Evolutionary conservation across 2,888 invertebrate species (phyloP).

Genomic region (Nezara viridula): DNA sequence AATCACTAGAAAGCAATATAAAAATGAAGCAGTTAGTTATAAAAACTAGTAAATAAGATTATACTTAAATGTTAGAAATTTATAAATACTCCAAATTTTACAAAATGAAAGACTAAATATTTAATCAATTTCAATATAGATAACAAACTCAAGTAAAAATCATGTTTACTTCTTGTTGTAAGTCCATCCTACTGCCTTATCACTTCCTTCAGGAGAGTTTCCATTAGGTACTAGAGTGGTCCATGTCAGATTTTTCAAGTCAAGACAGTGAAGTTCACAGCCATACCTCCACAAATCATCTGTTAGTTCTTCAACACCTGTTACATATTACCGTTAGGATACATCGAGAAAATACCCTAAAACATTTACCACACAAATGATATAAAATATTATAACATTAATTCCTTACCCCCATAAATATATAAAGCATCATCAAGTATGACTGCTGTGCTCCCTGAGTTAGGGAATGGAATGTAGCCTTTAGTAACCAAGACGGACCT

Average conservation of each 20-base stretch:
- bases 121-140: no score
- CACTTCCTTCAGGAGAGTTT: conserved; percentile 65
- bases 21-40: no score
- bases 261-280: conserved; percentile 65
- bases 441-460: conserved; percentile 66
- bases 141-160: no score
- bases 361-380: neutral
- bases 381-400: neutral
- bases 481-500: conserved; percentile 62
- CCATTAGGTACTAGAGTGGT: conserved; percentile 65
- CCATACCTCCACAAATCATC: conserved; percentile 63
- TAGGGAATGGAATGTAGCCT: conserved; percentile 65
- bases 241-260: conserved; percentile 66
- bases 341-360: neutral
- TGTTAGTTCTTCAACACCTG: conserved; percentile 57
- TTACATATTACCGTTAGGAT: neutral
- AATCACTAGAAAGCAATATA: no score
- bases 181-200: conserved; percentile 67
- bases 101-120: no score
- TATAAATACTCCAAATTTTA: no score
- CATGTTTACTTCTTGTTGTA: conserved; percentile 66
- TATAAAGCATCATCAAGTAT: conserved; percentile 66
- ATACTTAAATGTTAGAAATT: no score
- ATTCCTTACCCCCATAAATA: conserved; percentile 66
- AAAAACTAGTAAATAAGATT: no score